phyloP scores from a whole-genome alignment of 1,140 invertebrate genomes.

The Gyrodactylus salaris region DNA sequence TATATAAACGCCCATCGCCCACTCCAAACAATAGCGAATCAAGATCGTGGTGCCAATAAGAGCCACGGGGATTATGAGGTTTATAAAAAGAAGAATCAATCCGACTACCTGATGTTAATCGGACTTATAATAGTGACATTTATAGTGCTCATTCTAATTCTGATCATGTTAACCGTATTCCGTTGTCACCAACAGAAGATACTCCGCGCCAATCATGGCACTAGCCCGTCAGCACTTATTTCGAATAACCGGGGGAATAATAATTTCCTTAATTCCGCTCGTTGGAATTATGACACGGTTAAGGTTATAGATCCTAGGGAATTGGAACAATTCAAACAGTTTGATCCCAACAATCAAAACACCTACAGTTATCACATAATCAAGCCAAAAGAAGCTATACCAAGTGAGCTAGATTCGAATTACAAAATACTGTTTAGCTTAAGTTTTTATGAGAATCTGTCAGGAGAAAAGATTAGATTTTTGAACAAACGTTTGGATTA shows the following conservation, averaged over 20 bases:
- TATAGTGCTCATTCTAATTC: neutral
- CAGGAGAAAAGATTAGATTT: too few relatives aligned
- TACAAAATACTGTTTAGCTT: too few relatives aligned
- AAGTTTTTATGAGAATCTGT: too few relatives aligned
- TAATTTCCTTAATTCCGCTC: neutral
- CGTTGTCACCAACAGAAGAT: neutral
- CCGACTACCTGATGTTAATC: neutral
- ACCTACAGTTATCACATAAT: too few relatives aligned
- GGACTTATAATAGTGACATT: neutral
- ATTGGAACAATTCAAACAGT: too few relatives aligned
- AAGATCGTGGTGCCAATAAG: neutral
- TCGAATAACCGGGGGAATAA: neutral
- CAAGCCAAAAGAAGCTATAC: too few relatives aligned
- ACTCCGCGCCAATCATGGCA: neutral
- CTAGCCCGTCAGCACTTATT: neutral
- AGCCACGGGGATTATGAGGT: neutral
- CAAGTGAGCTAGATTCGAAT: too few relatives aligned
- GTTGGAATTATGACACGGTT: neutral
- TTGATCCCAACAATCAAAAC: too few relatives aligned
- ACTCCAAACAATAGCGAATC: neutral
- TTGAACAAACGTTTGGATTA: too few relatives aligned
- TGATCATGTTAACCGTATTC: neutral
- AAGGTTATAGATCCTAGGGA: too few relatives aligned
- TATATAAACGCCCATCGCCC: neutral
- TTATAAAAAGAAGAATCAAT: neutral